Evolutionary conservation across 2,888 invertebrate species (phyloP).

Genomic region (Lithophane semibrunnea): DNA sequence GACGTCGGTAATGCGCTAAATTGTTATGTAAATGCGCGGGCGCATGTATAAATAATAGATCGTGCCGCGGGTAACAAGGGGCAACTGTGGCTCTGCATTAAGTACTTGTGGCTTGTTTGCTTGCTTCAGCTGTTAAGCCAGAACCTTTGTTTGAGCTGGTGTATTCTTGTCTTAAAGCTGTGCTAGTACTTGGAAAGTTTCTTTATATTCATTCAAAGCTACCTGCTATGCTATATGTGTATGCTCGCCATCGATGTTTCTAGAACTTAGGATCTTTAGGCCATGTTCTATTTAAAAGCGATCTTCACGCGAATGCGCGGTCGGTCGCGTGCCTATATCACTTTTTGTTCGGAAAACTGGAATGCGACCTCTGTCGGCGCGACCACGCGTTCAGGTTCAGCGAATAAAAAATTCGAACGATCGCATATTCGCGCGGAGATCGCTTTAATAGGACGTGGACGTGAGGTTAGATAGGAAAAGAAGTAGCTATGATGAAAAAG

Average conservation of each 20-base stretch:
- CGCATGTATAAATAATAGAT: slow-evolving; percentile 54
- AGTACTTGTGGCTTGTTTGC: slow-evolving; percentile 22
- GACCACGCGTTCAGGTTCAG: too few relatives aligned
- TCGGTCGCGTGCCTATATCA: too few relatives aligned
- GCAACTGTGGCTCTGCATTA: slow-evolving; percentile 36
- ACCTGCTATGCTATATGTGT: not conserved
- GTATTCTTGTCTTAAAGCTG: not conserved
- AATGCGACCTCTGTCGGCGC: too few relatives aligned
- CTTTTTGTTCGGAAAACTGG: too few relatives aligned
- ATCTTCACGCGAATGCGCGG: too few relatives aligned
- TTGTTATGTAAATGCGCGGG: slow-evolving; percentile 64
- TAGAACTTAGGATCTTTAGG: not conserved
- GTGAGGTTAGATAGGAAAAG: too few relatives aligned
- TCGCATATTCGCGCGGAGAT: too few relatives aligned
- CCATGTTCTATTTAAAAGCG: too few relatives aligned
- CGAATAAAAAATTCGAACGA: too few relatives aligned
- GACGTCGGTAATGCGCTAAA: slow-evolving; percentile 65
- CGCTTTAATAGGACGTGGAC: too few relatives aligned
- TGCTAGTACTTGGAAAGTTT: slow-evolving; percentile 16
- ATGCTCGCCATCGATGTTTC: not conserved
- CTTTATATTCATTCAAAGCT: not conserved
- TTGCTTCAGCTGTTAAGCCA: slow-evolving; percentile 12
- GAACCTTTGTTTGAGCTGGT: slow-evolving; percentile 13
- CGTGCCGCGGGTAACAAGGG: slow-evolving; percentile 52
- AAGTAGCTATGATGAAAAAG: not conserved